Evolutionary conservation across 2,797 vertebrate genomes (phyloP).

Genomic region (Hyperoplus lanceolatus): DNA sequence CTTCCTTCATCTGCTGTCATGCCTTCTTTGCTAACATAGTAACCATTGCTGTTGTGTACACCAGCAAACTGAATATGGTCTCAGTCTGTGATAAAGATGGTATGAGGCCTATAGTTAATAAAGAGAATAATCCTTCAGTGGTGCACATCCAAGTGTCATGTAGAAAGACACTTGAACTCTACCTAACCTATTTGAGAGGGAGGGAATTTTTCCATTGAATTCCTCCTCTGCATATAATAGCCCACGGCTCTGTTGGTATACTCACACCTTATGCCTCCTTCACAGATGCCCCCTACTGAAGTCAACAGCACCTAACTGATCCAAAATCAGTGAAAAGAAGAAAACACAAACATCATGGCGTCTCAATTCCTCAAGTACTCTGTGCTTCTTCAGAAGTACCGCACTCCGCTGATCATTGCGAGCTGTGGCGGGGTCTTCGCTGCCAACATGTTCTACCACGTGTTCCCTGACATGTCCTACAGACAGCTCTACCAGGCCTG

Average conservation of each 20-base stretch:
- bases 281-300: constrained; percentile 61
- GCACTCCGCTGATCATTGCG: constrained; percentile 84
- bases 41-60: background rate
- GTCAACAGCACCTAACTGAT: constrained; percentile 1
- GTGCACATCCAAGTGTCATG: background rate
- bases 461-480: constrained; percentile 87
- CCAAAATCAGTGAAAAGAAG: background rate
- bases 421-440: constrained; percentile 91
- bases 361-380: constrained; percentile 76
- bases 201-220: background rate
- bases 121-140: background rate
- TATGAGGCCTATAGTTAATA: background rate
- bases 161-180: background rate
- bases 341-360: constrained; percentile 65
- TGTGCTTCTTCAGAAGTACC: constrained; percentile 87
- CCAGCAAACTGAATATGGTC: background rate
- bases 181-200: background rate
- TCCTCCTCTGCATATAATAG: background rate
- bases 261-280: constrained; percentile 5
- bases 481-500: constrained; percentile 92
- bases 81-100: background rate
- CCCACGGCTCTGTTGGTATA: background rate
- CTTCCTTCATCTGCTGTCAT: background rate
- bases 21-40: background rate
- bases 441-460: constrained; percentile 89